A percentile compares a stretch with the other conserved stretches of the same genome.
Conservation (phyloP, 2,888 invertebrate species). For the Drosophila rubida region DNA sequence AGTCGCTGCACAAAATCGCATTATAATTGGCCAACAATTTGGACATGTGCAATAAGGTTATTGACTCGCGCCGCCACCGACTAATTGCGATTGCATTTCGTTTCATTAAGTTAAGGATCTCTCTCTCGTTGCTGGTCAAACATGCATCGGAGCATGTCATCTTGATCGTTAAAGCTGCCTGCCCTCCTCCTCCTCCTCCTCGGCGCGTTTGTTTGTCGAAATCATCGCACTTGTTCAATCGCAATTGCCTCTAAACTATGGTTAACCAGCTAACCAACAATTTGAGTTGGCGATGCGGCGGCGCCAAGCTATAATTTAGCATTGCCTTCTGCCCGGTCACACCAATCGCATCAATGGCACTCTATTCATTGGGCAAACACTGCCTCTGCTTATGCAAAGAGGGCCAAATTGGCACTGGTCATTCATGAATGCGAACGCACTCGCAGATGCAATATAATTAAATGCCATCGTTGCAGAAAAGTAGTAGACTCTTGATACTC, state of each 20-base stretch:
- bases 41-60: constrained; percentile 20
- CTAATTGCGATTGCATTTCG: not conserved
- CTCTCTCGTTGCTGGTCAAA: not conserved
- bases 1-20: constrained; percentile 17
- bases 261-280: not conserved
- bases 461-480: constrained; percentile 80
- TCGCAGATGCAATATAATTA: constrained; percentile 79
- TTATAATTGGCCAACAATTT: constrained; percentile 41
- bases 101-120: not conserved
- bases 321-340: constrained; percentile 12
- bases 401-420: constrained; percentile 43
- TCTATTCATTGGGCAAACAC: constrained; percentile 31
- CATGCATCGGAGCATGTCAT: not conserved
- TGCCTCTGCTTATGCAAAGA: constrained; percentile 13
- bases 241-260: not conserved
- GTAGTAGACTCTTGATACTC: too few species aligned
- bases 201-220: not conserved
- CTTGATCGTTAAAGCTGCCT: not conserved
- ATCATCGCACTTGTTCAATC: constrained; percentile 1
- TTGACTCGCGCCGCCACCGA: constrained; percentile 29
- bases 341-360: constrained; percentile 10
- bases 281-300: not conserved
- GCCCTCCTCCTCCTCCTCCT: too few species aligned
- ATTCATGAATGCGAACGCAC: constrained; percentile 33
- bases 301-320: constrained; percentile 4